Conservation (phyloP, 2,797 vertebrate species). For the Odontamblyopus rebecca region DNA sequence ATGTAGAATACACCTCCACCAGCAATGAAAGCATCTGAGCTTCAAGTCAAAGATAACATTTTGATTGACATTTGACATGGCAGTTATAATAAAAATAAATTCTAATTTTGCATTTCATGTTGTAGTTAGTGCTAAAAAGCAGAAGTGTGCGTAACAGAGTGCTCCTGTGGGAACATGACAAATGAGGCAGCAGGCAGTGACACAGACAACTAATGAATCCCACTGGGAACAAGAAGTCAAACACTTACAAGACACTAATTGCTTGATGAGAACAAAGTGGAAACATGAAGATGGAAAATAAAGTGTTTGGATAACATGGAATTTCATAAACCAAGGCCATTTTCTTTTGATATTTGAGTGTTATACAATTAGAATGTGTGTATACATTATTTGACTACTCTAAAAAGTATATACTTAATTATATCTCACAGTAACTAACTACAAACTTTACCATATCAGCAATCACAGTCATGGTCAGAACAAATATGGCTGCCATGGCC, state of each 20-base stretch:
- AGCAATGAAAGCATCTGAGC: not conserved
- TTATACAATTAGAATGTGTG: not conserved
- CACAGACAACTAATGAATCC: constrained; percentile 72
- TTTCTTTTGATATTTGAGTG: not conserved
- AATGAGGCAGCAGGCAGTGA: constrained; percentile 66
- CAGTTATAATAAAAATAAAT: constrained; percentile 18
- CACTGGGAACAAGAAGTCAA: constrained; percentile 60
- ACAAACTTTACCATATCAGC: constrained; percentile 87
- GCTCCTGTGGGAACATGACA: constrained; percentile 53
- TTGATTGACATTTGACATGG: constrained; percentile 27
- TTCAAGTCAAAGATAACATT: not conserved
- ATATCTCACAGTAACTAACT: not conserved
- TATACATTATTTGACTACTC: no score
- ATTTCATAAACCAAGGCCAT: not conserved
- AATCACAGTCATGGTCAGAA: constrained; percentile 88
- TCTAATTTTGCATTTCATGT: constrained; percentile 32
- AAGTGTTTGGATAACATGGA: not conserved
- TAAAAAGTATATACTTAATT: not conserved
- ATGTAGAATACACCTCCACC: not conserved
- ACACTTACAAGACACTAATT: constrained; percentile 50
- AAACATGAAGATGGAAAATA: constrained; percentile 37
- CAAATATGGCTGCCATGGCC: constrained; percentile 93
- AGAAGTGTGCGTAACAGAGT: constrained; percentile 56
- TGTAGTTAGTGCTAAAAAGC: constrained; percentile 43
- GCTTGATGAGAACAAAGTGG: constrained; percentile 53